phyloP scores from a whole-genome alignment of 2,113 vertebrate genomes.

The Sylvia atricapilla region DNA sequence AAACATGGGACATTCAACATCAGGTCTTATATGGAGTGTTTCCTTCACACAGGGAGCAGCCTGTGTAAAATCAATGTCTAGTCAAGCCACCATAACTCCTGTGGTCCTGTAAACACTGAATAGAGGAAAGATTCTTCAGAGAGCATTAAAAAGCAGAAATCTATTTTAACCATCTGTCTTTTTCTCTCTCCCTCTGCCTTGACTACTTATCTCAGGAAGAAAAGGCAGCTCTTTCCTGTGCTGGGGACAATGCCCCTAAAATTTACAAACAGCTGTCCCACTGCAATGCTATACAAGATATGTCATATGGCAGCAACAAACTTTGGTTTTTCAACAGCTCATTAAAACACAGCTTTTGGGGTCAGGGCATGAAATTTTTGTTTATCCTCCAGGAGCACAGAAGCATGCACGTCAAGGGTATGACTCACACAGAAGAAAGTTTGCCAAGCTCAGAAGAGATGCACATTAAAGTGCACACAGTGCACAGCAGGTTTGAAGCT shows the following conservation, averaged over 20 bases:
- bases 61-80: not conserved
- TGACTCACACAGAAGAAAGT: not conserved
- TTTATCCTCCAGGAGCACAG: not conserved
- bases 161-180: not conserved
- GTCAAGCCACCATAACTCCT: not conserved
- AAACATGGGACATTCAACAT: not conserved
- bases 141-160: not conserved
- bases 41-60: not conserved
- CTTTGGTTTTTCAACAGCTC: not conserved
- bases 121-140: not conserved
- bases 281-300: not conserved
- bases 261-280: not conserved
- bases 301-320: not conserved
- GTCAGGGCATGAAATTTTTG: not conserved
- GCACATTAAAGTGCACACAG: not conserved
- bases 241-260: not conserved
- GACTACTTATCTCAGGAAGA: not conserved
- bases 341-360: not conserved
- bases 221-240: not conserved
- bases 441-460: not conserved
- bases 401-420: not conserved
- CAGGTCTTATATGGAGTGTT: not conserved
- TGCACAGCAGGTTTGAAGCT: not conserved
- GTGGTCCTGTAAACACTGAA: not conserved
- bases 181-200: not conserved